A percentile compares a stretch with the other conserved stretches of the same genome.
Evolutionary conservation across 2,113 vertebrate species (phyloP).

Genomic region (Kryptolebias marmoratus): DNA sequence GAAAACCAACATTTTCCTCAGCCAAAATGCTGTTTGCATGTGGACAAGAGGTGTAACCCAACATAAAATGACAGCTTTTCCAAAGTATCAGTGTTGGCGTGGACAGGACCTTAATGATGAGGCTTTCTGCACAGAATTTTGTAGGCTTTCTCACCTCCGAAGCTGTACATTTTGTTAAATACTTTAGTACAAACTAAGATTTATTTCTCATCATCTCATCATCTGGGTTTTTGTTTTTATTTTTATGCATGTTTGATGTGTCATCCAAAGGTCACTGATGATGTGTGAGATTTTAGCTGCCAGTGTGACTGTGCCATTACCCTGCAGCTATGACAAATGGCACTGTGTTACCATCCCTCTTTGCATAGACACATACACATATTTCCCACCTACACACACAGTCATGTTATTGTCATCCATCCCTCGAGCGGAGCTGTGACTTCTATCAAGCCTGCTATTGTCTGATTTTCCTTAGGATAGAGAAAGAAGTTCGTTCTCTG

Average conservation of each 20-base stretch:
- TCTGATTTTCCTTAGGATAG: constrained; percentile 56
- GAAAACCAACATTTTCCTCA: too few species aligned
- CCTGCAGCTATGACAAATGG: constrained; percentile 57
- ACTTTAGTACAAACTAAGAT: background rate
- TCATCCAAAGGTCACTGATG: constrained; percentile 52
- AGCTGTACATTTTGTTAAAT: background rate
- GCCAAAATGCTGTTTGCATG: too few species aligned
- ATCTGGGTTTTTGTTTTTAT: constrained; percentile 5
- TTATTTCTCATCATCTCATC: background rate
- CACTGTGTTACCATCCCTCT: constrained; percentile 25
- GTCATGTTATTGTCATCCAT: constrained; percentile 60
- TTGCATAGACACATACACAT: constrained; percentile 41
- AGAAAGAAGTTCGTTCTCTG: constrained; percentile 40
- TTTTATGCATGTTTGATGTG: constrained; percentile 16
- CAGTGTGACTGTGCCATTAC: constrained; percentile 35
- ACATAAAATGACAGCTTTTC: too few species aligned
- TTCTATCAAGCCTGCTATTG: constrained; percentile 64
- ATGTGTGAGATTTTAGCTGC: constrained; percentile 44
- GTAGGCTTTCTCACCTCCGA: background rate
- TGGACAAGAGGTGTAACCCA: too few species aligned
- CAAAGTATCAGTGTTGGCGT: too few species aligned
- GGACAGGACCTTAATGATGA: background rate
- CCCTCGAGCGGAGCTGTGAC: constrained; percentile 48
- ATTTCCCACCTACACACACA: constrained; percentile 42
- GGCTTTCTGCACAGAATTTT: background rate